phyloP scores from a whole-genome alignment of 2,113 vertebrate genomes.

The Glaucomys volans region DNA sequence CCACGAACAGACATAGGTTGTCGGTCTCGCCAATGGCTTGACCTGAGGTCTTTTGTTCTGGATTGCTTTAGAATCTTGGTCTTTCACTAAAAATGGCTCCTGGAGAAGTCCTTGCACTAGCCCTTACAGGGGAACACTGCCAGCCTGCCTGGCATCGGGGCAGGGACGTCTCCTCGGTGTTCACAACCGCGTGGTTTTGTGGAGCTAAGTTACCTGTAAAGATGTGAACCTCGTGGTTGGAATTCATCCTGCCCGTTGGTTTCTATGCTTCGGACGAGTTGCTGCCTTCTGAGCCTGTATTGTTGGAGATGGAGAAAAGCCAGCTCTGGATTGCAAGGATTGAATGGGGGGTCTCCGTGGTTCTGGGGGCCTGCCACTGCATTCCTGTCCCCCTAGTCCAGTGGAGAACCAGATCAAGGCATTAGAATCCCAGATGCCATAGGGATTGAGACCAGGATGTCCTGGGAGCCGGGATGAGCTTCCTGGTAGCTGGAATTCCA shows the following conservation, averaged over 20 bases:
- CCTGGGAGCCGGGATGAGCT: not conserved
- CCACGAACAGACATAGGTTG: fast-evolving
- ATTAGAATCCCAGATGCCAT: fast-evolving
- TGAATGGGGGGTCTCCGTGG: too few species aligned
- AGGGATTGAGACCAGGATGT: too few species aligned
- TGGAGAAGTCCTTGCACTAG: not conserved
- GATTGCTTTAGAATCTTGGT: not conserved
- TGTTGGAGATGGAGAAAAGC: not conserved
- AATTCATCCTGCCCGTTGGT: not conserved
- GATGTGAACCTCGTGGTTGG: not conserved
- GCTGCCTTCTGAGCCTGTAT: not conserved
- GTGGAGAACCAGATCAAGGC: too few species aligned
- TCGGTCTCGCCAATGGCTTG: not conserved
- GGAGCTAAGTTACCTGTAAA: too few species aligned
- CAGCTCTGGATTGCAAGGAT: too few species aligned
- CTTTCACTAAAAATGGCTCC: not conserved
- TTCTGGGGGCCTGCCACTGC: too few species aligned
- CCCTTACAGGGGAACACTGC: too few species aligned
- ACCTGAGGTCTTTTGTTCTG: not conserved
- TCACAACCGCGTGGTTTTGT: not conserved
- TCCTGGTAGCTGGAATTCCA: too few species aligned
- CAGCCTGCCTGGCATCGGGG: fast-evolving
- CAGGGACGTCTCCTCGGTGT: not conserved
- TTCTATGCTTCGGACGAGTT: too few species aligned
- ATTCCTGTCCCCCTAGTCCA: too few species aligned